A percentile compares a stretch with the other conserved stretches of the same genome.
phyloP scores from a whole-genome alignment of 2,888 invertebrate genomes.

The Tholera decimalis region DNA sequence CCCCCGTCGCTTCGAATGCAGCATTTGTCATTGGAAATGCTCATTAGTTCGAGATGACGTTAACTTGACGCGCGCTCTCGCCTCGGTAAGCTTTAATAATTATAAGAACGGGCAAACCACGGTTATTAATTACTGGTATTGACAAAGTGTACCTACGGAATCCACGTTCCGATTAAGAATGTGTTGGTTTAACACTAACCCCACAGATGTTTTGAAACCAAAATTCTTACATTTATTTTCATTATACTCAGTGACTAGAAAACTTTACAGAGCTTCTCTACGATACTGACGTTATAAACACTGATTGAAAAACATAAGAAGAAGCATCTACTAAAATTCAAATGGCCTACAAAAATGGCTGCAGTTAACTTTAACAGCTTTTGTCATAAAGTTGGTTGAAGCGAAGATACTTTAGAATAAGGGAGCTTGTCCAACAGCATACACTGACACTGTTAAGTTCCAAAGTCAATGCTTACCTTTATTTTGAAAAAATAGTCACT shows the following conservation, averaged over 20 bases:
- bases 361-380: constrained; percentile 32
- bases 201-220: constrained; percentile 34
- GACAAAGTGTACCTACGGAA: constrained; percentile 82
- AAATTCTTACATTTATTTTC: constrained; percentile 21
- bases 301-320: constrained; percentile 39
- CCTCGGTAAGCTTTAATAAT: constrained; percentile 87
- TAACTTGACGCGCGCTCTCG: constrained; percentile 86
- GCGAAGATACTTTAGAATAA: constrained; percentile 5
- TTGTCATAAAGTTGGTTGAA: constrained; percentile 33
- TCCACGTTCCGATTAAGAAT: constrained; percentile 74
- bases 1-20: constrained; percentile 77
- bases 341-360: constrained; percentile 38
- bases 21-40: constrained; percentile 88
- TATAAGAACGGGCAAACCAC: constrained; percentile 81
- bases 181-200: constrained; percentile 73
- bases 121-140: constrained; percentile 88
- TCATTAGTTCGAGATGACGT: constrained; percentile 89
- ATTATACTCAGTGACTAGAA: background rate
- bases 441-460: constrained; percentile 3
- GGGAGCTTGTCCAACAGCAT: constrained; percentile 6
- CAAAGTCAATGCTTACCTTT: constrained; percentile 4
- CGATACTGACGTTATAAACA: constrained; percentile 8
- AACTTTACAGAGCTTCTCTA: background rate
- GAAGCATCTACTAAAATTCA: constrained; percentile 20
- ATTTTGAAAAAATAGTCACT: constrained; percentile 5